A percentile compares a stretch with the other conserved stretches of the same genome.
These are phyloP conservation scores for Melanophora roralis DNA, from an alignment of 2,888 invertebrate genomes.

Conservation along the genomic window DNA sequence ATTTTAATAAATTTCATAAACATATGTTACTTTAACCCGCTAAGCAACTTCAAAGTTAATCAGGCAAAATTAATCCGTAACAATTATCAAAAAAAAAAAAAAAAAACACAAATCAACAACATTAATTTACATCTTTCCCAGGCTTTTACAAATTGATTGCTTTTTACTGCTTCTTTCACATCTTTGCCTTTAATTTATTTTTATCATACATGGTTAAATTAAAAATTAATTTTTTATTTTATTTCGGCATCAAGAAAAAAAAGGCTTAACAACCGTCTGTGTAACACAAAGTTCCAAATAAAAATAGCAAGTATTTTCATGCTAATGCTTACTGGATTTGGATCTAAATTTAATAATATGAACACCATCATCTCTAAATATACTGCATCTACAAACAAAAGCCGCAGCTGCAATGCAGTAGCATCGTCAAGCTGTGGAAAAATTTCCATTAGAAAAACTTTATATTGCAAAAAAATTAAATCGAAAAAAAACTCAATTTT, in stretches of 20 bases:
- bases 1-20: no score
- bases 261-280: conserved; percentile 52
- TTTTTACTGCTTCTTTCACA: background rate
- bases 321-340: conserved; percentile 55
- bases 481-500: background rate
- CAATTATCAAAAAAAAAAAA: no score
- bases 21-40: no score
- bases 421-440: background rate
- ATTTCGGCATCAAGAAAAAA: conserved; percentile 19
- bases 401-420: no score
- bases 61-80: no score
- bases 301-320: conserved; percentile 30
- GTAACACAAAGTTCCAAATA: background rate
- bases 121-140: conserved; percentile 57
- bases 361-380: conserved; percentile 29
- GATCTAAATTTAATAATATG: conserved; percentile 59
- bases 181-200: conserved; percentile 35
- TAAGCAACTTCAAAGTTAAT: no score
- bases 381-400: background rate
- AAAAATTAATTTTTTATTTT: background rate
- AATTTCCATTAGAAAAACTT: conserved; percentile 9
- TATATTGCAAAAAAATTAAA: no score
- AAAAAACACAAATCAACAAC: conserved; percentile 39
- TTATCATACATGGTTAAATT: conserved; percentile 44
- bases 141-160: conserved; percentile 20